Evolutionary conservation across 1,140 invertebrate genomes (phyloP), one percentile per base, ranked within the genome.

Genomic region (Tetragonula clypearis): DNA sequence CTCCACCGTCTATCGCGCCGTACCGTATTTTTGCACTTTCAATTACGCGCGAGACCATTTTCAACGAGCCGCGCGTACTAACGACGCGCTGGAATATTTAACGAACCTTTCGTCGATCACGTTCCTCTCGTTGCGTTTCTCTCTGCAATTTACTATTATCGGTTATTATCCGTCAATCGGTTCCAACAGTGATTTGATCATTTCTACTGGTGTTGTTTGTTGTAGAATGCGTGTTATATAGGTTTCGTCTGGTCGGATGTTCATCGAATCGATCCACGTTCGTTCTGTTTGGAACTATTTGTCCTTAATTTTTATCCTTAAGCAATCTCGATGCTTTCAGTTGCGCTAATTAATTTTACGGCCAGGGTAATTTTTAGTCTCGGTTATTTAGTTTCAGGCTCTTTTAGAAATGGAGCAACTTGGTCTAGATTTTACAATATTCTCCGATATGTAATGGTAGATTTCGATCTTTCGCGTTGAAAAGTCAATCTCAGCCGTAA

Each of bases 11-110:
- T 30, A 35, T 66, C 55, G 21, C 66, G 3, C 30, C 14, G 15
- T 6, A 6, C 41, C 3, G n/a, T 69, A 71, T 49, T 88, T 86
- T 89, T 79, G 49, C 72, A 62, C 84, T 53, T 89, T 72, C 77
- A 69, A 89, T 83, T 86, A 86, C 65, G 69, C 66, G 78, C 14
- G 41, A 6, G 41, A 49, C 15, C n/a, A 12, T 23, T 76, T 19
- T 17, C 58, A n/a, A 77, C 30, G 35, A 8, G 35, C 15, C 21
- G 41, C 21, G 8, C 6, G 1, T n/a, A 1, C 8, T 9, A 26
- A 62, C 30, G 4, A 2, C 30, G n/a, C 15, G 26, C 35, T 35
- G 6, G 11, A 60, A 76, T 58, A 35, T 11, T 35, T 75, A 58
- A 75, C 74, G 53, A 76, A 35, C 21, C 19, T 21, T 58, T 58